Base-by-base conservation (phyloP, 2,888 invertebrate species). In the Megalurothrips usitatus region DNA sequence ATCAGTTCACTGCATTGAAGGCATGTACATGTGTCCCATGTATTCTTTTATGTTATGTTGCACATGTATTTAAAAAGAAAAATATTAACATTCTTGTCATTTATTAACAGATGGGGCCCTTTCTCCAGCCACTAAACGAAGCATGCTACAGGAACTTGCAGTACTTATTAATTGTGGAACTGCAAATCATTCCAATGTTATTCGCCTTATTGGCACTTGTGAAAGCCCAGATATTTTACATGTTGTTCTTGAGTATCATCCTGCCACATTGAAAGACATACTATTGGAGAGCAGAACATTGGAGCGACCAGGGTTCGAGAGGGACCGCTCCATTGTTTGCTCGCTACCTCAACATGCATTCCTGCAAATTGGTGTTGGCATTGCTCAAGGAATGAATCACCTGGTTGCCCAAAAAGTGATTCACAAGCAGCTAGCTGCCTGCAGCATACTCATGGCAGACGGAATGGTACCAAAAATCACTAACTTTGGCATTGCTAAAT, bases 201-300 rank as follows among this genome's bases (percentile, higher is more conserved):
- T 94, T 11, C 90, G 92, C 81, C 90, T 96, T 78, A 90, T 94
- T 84, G 96, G 96, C 0, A 93, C 94, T 58, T 94, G 94, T 85
- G 94, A 95, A 86, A 93, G 92, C 17, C 90, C 92, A 11, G 94
- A 94, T 81, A 92, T 92, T 83, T 88, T 95, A 68, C 92, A 92
- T 86, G 90, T 96, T 3, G 92, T 93, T 0, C 87, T 95, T 80
- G 94, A 95, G 86, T 90, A 92, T 84, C 90, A 90, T 63, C 89
- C 91, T 48, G 89, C 91, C 68, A 91, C 90, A 78, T 87, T 96
- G 10, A 96, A 96, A 86, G 92, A 92, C 82, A 88, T 92, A 84
- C 87, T 96, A 8, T 87, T 94, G 34, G 87, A 88, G 88, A 92
- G 86, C 89, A 91, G 87, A 86, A 84, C 85, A n/a, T 82, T 86